phyloP scores from a whole-genome alignment of 2,113 vertebrate species.

The Hemichromis elongatus region DNA sequence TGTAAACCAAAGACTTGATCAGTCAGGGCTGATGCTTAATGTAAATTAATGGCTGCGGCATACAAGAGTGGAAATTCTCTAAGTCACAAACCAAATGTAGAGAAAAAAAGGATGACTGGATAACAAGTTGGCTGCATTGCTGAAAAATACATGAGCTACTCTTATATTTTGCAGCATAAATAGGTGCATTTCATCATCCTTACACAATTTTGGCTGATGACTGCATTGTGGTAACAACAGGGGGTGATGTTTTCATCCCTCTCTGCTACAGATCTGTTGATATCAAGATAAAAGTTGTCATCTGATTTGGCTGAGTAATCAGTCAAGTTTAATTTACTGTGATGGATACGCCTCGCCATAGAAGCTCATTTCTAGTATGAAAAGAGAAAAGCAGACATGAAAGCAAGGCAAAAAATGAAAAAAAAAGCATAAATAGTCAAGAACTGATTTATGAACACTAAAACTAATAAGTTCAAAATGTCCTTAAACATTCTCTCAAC shows the following conservation, averaged over 20 bases:
- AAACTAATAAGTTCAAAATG: background rate
- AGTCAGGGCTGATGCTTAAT: background rate
- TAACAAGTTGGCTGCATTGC: background rate
- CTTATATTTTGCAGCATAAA: background rate
- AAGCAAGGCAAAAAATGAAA: background rate
- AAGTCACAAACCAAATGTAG: background rate
- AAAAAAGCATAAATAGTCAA: background rate
- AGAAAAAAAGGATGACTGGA: background rate
- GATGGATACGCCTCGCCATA: background rate
- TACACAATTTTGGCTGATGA: background rate
- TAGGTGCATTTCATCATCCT: constrained; percentile 23
- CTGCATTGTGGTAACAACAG: background rate
- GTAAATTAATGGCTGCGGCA: background rate
- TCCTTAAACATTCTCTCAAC: background rate
- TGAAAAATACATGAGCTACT: constrained; percentile 21
- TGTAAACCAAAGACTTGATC: background rate
- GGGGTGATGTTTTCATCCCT: background rate
- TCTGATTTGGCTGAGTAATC: background rate
- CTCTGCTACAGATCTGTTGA: background rate
- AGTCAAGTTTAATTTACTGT: background rate
- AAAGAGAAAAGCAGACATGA: background rate
- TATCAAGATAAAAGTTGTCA: background rate
- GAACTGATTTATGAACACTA: background rate
- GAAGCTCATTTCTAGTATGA: background rate
- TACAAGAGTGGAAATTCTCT: background rate